Conservation (phyloP, 2,888 invertebrate species). For the Diaphora mendica region DNA sequence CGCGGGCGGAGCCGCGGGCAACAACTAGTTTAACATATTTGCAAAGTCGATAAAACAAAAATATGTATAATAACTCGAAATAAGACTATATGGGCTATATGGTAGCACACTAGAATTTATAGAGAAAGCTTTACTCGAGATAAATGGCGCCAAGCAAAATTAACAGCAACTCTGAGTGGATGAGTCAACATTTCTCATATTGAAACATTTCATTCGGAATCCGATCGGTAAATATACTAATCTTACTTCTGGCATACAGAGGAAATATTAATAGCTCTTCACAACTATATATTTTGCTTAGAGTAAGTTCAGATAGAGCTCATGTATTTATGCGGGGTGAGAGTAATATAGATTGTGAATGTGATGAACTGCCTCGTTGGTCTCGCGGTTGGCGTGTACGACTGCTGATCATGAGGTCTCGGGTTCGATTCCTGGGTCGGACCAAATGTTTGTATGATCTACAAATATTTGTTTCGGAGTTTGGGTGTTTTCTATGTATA, state of each 20-base stretch:
- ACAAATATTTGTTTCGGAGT: too few relatives aligned
- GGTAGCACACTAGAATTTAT: not conserved
- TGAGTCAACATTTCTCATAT: constrained; percentile 44
- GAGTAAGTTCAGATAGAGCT: constrained; percentile 47
- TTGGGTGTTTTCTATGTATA: too few relatives aligned
- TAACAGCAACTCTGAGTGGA: constrained; percentile 25
- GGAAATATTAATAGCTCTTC: constrained; percentile 57
- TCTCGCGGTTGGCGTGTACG: too few relatives aligned
- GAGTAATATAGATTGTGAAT: constrained; percentile 57
- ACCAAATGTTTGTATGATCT: too few relatives aligned
- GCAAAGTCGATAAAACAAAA: not conserved
- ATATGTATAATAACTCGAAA: not conserved
- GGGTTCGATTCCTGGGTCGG: too few relatives aligned
- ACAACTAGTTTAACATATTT: too few relatives aligned
- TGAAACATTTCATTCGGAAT: constrained; percentile 46
- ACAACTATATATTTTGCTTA: constrained; percentile 60
- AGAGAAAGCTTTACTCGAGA: not conserved
- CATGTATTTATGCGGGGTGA: constrained; percentile 34
- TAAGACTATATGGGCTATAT: too few relatives aligned
- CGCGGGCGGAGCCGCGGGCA: too few relatives aligned
- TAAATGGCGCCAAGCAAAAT: constrained; percentile 37
- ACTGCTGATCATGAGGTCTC: too few relatives aligned
- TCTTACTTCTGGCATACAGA: constrained; percentile 52
- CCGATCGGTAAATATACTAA: constrained; percentile 59
- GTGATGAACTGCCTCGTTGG: too few relatives aligned